Conservation (phyloP, 2,797 vertebrate genomes). For the Ctenopoma kingsleyae region DNA sequence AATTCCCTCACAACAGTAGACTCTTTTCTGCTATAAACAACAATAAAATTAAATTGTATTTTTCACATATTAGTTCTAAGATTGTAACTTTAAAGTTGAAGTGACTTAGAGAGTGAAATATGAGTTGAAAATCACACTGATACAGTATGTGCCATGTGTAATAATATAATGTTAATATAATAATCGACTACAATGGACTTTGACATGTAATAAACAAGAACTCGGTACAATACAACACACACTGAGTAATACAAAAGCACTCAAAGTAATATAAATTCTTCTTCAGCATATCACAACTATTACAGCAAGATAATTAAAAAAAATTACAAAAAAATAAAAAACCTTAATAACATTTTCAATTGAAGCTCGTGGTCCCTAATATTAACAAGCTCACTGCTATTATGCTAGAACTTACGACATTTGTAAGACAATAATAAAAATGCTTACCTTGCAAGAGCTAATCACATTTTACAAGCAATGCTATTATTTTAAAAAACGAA, state of each 20-base stretch:
- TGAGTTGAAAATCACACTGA: background rate
- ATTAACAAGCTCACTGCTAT: slow-evolving; percentile 12
- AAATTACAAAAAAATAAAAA: background rate
- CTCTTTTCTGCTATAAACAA: background rate
- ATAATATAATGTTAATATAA: background rate
- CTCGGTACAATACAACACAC: slow-evolving; percentile 1
- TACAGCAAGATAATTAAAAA: background rate
- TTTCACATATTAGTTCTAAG: no score
- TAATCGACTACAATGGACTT: slow-evolving; percentile 1
- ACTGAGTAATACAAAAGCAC: slow-evolving; percentile 29
- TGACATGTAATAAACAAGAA: slow-evolving; percentile 1
- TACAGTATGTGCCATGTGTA: background rate
- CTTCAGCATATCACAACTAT: background rate
- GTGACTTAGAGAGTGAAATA: background rate
- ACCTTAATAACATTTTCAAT: slow-evolving; percentile 2
- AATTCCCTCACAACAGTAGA: background rate
- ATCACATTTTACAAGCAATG: slow-evolving; percentile 64
- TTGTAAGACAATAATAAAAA: slow-evolving; percentile 45
- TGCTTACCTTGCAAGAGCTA: slow-evolving; percentile 71
- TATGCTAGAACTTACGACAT: slow-evolving; percentile 30
- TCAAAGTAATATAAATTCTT: slow-evolving; percentile 29
- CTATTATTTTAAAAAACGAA: slow-evolving; percentile 40
- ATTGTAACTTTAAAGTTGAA: no score
- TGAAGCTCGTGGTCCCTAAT: slow-evolving; percentile 3
- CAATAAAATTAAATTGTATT: no score